A percentile compares a stretch with the other conserved stretches of the same genome.
Conservation (phyloP, 2,888 invertebrate species). For the Ashinkailepas kermadecensis region DNA sequence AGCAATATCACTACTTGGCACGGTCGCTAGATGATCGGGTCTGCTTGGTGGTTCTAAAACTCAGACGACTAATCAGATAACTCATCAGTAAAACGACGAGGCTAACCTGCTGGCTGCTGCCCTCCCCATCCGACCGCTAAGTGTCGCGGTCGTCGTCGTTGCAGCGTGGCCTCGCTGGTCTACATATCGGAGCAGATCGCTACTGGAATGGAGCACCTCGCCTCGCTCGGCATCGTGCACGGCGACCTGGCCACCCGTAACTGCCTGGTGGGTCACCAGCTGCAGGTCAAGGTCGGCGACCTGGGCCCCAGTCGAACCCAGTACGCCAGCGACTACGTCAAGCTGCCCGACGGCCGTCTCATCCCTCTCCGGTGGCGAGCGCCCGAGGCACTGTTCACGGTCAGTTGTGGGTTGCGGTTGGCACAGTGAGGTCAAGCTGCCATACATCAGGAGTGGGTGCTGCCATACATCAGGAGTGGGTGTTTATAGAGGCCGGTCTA, state of each 20-base stretch:
- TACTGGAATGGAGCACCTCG: not conserved
- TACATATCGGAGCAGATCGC: conserved; percentile 1
- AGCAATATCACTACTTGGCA: too few relatives aligned
- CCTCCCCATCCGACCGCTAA: too few relatives aligned
- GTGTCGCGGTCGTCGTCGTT: not conserved
- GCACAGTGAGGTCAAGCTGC: too few relatives aligned
- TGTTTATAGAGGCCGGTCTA: too few relatives aligned
- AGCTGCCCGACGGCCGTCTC: not conserved
- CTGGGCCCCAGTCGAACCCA: conserved; percentile 12
- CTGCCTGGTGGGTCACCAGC: conserved; percentile 6
- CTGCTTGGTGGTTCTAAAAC: too few relatives aligned
- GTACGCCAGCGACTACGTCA: conserved; percentile 17
- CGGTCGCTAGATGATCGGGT: too few relatives aligned
- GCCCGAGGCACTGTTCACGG: conserved; percentile 7
- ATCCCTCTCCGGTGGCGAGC: conserved; percentile 4
- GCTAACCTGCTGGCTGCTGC: too few relatives aligned
- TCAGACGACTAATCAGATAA: too few relatives aligned
- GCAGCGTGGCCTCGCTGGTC: not conserved
- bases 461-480: too few relatives aligned
- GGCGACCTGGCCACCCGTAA: conserved; percentile 13
- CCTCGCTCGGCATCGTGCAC: conserved; percentile 13
- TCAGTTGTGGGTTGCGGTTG: not conserved
- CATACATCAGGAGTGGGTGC: too few relatives aligned
- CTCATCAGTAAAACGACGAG: too few relatives aligned
- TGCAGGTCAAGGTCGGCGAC: conserved; percentile 21